A percentile compares a stretch with the other conserved stretches of the same genome.
Conservation (phyloP, 2,888 invertebrate genomes). For the Oegoconia quadripuncta region DNA sequence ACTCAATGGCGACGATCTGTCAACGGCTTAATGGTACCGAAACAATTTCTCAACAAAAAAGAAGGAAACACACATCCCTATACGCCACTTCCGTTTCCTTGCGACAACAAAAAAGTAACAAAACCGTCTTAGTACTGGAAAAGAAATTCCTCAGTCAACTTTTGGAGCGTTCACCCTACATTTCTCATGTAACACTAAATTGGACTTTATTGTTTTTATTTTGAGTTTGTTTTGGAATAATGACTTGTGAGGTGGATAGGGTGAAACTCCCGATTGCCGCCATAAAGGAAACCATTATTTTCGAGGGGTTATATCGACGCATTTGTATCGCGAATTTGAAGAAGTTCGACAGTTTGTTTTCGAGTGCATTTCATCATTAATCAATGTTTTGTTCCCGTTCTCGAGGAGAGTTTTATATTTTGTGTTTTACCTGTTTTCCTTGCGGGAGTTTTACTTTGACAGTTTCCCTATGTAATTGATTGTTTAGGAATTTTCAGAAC, state of each 20-base stretch:
- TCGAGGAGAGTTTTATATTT: constrained; percentile 56
- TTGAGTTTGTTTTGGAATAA: constrained; percentile 27
- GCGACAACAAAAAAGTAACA: constrained; percentile 68
- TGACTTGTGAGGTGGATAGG: constrained; percentile 29
- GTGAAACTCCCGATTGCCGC: constrained; percentile 24
- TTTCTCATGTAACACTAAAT: constrained; percentile 17
- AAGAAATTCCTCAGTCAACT: constrained; percentile 61
- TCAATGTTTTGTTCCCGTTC: constrained; percentile 73
- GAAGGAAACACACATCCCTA: constrained; percentile 72
- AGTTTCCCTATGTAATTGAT: constrained; percentile 70
- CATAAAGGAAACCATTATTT: constrained; percentile 77
- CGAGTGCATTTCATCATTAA: constrained; percentile 79
- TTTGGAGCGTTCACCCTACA: constrained; percentile 43
- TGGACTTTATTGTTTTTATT: not conserved
- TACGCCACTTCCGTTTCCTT: constrained; percentile 67
- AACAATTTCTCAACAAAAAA: constrained; percentile 78
- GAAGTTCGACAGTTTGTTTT: constrained; percentile 79
- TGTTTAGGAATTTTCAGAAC: constrained; percentile 47
- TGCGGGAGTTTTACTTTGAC: constrained; percentile 55
- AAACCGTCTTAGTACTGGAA: constrained; percentile 40
- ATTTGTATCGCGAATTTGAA: constrained; percentile 77
- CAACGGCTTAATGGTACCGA: constrained; percentile 77
- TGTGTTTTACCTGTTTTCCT: constrained; percentile 68
- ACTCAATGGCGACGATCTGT: constrained; percentile 71
- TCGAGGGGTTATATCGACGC: constrained; percentile 69